Base-by-base conservation (phyloP, 2,888 invertebrate species). In the Rhagophthalmus giganteus region DNA sequence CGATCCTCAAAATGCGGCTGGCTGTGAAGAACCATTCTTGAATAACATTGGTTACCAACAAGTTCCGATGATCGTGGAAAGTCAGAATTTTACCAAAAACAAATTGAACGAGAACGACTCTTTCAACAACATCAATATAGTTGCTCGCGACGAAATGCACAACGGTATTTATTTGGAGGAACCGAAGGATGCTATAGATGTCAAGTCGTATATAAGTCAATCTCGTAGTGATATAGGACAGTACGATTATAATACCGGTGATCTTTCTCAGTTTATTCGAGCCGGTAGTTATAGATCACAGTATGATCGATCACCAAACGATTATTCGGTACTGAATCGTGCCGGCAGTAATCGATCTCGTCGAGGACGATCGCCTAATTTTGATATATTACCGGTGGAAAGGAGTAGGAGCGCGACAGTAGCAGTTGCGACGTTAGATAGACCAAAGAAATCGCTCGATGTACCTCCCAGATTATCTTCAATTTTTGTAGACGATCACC, bases 251-350 rank as follows among this genome's bases (percentile, higher is more conserved):
- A 61, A 70, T 2, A 60, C 69, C 2, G 65, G 61, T 30, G 74
- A 74, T 44, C 61, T 66, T 9, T 81, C 84, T 7, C 83, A 84
- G 1, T 87, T 87, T 60, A 83, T 84, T 2, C 77, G 87, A 61
- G 83, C 84, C 42, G 85, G 86, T 65, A 86, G 86, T 71, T 86
- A 85, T 68, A 77, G 85, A 45, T 85, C 86, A 4, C 85, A 86
- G 63, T 84, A 84, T 60, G 83, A 85, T 11, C 75, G 83, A 66
- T 79, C 80, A 20, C 80, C 82, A 15, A 79, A 69, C 12, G 74
- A 76, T 27, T 63, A 72, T 33, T 59, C 68, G 3, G 63, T 66
- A 47, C 55, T 80, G n/a, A 64, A 76, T 35, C 70, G 79, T 8
- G 71, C 72, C 2, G 73, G 74, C 6, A 75, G 75, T 55, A 74